phyloP scores from a whole-genome alignment of 2,888 invertebrate genomes.

The Catonia carolina region DNA sequence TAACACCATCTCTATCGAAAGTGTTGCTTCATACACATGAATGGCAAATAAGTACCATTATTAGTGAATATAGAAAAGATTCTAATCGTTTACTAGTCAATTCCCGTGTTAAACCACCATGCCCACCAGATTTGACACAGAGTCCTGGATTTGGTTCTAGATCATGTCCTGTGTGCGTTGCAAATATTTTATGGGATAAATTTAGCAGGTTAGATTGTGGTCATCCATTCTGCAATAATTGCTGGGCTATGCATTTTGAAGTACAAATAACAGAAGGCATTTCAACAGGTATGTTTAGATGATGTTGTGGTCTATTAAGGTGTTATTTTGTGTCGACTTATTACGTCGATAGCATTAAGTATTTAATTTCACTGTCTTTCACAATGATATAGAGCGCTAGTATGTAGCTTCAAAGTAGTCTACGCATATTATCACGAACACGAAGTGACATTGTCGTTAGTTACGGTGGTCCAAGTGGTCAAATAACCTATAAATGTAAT shows the following conservation, averaged over 20 bases:
- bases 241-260: slow-evolving; percentile 95
- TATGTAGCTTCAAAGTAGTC: no score
- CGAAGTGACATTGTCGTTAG: no score
- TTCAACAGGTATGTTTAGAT: slow-evolving; percentile 47
- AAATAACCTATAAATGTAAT: no score
- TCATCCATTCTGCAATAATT: slow-evolving; percentile 91
- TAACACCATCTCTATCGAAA: slow-evolving; percentile 89
- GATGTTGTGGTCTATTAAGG: no score
- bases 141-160: slow-evolving; percentile 18
- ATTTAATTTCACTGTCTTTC: no score
- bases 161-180: slow-evolving; percentile 73
- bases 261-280: slow-evolving; percentile 88
- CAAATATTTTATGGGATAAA: slow-evolving; percentile 56
- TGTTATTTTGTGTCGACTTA: no score
- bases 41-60: slow-evolving; percentile 81
- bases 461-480: no score
- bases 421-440: no score
- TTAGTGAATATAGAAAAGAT: slow-evolving; percentile 73
- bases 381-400: no score
- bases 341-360: no score
- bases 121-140: slow-evolving; percentile 16
- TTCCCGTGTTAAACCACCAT: slow-evolving; percentile 52
- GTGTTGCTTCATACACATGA: slow-evolving; percentile 82
- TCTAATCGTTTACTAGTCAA: slow-evolving; percentile 54
- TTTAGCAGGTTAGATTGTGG: slow-evolving; percentile 80